phyloP scores from a whole-genome alignment of 92 coral and sea anemone genomes.

The Micromussa lordhowensis region DNA sequence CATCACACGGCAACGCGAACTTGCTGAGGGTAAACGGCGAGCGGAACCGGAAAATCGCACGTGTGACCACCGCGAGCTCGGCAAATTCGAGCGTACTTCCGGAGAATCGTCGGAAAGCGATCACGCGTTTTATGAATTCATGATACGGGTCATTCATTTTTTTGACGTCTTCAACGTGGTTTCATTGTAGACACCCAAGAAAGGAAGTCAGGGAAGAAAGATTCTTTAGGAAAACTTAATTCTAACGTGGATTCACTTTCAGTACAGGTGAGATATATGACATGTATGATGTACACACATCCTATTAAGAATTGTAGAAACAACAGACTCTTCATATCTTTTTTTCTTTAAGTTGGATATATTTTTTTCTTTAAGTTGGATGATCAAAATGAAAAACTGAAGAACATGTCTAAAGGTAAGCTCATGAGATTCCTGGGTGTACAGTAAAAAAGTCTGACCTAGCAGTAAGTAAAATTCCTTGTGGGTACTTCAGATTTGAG shows the following conservation, averaged over 20 bases:
- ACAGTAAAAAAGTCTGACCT: too few species aligned
- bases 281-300: not conserved
- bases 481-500: too few species aligned
- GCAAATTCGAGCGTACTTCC: too few species aligned
- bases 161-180: not conserved
- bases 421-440: not conserved
- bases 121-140: too few species aligned
- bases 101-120: too few species aligned
- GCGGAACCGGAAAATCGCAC: too few species aligned
- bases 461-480: too few species aligned
- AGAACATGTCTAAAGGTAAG: conserved; percentile 72
- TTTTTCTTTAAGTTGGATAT: conserved; percentile 46
- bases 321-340: not conserved
- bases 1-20: too few species aligned
- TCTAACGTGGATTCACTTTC: conserved; percentile 68
- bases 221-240: conserved; percentile 62
- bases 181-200: conserved; percentile 32
- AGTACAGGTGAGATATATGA: conserved; percentile 36
- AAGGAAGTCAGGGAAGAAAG: conserved; percentile 65
- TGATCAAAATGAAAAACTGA: conserved; percentile 70
- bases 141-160: not conserved
- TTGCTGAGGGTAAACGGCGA: too few species aligned
- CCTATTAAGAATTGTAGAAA: not conserved
- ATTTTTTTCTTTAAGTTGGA: conserved; percentile 59
- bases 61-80: too few species aligned